Conservation (phyloP, 2,888 invertebrate species). For the Priocnemis perturbator region DNA sequence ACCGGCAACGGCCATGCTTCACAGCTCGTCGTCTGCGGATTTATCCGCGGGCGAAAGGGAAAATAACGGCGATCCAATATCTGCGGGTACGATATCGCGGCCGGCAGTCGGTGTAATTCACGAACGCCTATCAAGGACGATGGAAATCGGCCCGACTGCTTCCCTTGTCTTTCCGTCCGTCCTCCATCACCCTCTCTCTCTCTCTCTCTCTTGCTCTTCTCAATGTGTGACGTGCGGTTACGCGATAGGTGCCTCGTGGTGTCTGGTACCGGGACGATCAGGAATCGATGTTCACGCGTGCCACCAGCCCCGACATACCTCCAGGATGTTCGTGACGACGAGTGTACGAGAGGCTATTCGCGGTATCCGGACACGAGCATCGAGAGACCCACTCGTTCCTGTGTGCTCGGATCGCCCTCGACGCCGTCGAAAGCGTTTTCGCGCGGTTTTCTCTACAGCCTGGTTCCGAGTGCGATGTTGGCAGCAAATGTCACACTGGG, state of each 20-base stretch:
- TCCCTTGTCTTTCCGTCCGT: background rate
- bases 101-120: constrained; percentile 29
- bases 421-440: too few relatives aligned
- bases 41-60: background rate
- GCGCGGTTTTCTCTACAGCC: too few relatives aligned
- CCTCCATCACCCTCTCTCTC: background rate
- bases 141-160: constrained; percentile 29
- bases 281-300: constrained; percentile 57
- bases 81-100: constrained; percentile 21
- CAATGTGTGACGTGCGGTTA: constrained; percentile 22
- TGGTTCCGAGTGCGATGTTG: too few relatives aligned
- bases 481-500: too few relatives aligned
- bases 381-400: constrained; percentile 12
- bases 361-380: constrained; percentile 44
- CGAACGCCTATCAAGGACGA: constrained; percentile 35
- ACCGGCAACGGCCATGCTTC: too few relatives aligned
- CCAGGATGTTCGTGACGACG: constrained; percentile 20
- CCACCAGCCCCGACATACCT: constrained; percentile 38
- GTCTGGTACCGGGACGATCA: constrained; percentile 46
- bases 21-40: too few relatives aligned
- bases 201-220: too few relatives aligned
- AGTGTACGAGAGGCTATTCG: constrained; percentile 42
- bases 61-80: constrained; percentile 19
- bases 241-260: constrained; percentile 46
- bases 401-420: constrained; percentile 16